phyloP scores from a whole-genome alignment of 1,140 invertebrate species.

The Philopotamus ludificatus region DNA sequence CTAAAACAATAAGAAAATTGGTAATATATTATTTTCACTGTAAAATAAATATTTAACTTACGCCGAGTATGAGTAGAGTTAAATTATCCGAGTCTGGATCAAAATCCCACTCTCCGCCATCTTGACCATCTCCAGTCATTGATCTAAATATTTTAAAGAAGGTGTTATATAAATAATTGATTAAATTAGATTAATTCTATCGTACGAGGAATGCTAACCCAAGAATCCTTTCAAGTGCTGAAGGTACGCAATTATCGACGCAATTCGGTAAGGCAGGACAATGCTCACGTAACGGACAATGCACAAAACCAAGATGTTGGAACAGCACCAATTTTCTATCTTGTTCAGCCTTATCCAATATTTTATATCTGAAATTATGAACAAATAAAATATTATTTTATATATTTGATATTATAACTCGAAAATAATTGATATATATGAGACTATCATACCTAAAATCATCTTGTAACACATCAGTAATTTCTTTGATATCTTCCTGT shows the following conservation, averaged over 20 bases:
- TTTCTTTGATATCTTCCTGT: constrained; percentile 91
- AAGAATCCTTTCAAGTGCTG: constrained; percentile 50
- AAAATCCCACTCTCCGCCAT: constrained; percentile 37
- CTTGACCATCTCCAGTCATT: constrained; percentile 38
- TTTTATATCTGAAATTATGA: constrained; percentile 71
- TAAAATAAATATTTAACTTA: constrained; percentile 40
- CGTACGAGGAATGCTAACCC: constrained; percentile 24
- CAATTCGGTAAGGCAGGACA: constrained; percentile 90
- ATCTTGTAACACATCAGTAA: constrained; percentile 87
- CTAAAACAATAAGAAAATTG: constrained; percentile 22
- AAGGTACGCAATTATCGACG: constrained; percentile 65
- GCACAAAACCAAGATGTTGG: constrained; percentile 93
- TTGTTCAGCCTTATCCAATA: constrained; percentile 89
- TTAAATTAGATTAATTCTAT: neutral
- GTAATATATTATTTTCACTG: neutral
- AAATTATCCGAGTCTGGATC: constrained; percentile 43
- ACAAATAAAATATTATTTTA: constrained; percentile 1
- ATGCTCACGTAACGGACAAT: constrained; percentile 91
- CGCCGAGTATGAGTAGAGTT: constrained; percentile 53
- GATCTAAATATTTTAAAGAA: constrained; percentile 21
- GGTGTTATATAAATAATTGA: neutral
- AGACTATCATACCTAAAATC: constrained; percentile 74
- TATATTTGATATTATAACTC: too few species aligned
- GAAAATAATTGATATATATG: neutral
- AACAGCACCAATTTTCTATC: constrained; percentile 92